Conservation (phyloP, 2,797 vertebrate species). For the Australoheros facetus region DNA sequence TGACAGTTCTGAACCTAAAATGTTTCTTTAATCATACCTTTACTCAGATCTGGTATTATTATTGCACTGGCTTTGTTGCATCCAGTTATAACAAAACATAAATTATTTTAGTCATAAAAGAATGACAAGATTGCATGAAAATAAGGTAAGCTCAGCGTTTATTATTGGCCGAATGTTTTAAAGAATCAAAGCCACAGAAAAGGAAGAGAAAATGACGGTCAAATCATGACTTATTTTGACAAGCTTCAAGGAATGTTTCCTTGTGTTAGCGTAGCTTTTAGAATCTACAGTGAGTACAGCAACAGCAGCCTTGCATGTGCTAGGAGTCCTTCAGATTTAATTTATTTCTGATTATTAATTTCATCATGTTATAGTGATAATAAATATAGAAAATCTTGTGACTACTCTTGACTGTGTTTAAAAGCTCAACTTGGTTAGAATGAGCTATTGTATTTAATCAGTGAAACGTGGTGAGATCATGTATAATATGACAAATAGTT, state of each 20-base stretch:
- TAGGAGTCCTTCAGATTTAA: not conserved
- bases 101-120: not conserved
- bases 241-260: not conserved
- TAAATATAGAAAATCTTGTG: not conserved
- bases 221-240: not conserved
- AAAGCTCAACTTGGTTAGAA: not conserved
- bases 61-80: not conserved
- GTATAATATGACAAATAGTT: not conserved
- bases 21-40: not conserved
- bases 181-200: not conserved
- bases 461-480: not conserved
- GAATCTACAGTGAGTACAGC: not conserved
- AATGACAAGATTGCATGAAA: not conserved
- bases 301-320: not conserved
- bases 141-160: not conserved
- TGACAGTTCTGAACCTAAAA: not conserved
- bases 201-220: not conserved
- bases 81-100: not conserved
- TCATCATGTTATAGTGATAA: not conserved
- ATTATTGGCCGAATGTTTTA: slow-evolving; percentile 32
- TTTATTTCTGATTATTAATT: not conserved
- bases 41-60: not conserved
- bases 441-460: not conserved
- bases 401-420: not conserved
- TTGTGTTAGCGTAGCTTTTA: not conserved